Conservation (phyloP, 2,113 vertebrate species). For the Sterrhoptilus dennistouni region DNA sequence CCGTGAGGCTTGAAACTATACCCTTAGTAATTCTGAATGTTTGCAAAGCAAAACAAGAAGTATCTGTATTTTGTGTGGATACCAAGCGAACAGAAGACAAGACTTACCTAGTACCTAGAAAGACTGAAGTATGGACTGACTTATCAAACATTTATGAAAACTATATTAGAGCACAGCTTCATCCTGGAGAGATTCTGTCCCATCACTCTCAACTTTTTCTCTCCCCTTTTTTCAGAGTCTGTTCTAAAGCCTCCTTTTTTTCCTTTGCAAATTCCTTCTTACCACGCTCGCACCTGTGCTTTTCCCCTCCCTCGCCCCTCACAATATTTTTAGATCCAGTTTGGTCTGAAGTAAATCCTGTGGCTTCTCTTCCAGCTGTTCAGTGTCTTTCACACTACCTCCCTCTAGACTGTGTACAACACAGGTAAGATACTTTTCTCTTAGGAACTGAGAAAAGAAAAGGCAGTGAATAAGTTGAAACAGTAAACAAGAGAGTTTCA, state of each 20-base stretch:
- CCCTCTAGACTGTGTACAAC: background rate
- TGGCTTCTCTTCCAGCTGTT: background rate
- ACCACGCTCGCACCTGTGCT: background rate
- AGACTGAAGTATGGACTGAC: background rate
- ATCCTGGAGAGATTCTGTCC: background rate
- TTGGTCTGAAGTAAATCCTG: background rate
- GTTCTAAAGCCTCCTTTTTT: background rate
- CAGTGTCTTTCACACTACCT: background rate
- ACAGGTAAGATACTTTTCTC: background rate
- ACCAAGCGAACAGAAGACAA: background rate
- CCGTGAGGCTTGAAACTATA: background rate
- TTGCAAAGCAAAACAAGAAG: background rate
- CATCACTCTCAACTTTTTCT: background rate
- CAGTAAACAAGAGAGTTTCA: background rate
- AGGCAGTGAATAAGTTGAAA: background rate
- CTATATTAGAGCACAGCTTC: background rate
- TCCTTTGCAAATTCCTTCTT: background rate
- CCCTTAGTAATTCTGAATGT: background rate
- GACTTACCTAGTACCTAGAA: background rate
- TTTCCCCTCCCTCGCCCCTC: fast-evolving
- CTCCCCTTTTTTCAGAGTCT: background rate
- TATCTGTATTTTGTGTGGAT: background rate
- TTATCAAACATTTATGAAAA: background rate
- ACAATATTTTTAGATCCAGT: background rate
- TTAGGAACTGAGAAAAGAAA: background rate